Base-by-base conservation (phyloP, 2,797 vertebrate species). In the Arremon brunneinucha region DNA sequence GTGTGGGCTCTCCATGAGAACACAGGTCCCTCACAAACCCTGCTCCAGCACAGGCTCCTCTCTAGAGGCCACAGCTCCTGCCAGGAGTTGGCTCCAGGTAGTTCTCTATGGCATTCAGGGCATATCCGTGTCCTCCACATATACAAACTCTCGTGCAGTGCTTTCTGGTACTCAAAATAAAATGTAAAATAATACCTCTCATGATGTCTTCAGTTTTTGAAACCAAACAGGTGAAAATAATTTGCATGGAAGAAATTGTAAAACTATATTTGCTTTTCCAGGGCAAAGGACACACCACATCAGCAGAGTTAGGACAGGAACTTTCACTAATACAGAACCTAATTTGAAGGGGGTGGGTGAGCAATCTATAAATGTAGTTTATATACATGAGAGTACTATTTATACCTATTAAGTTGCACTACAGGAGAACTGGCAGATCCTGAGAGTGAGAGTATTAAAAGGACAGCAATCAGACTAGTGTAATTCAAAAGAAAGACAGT, bases 41-140 rank as follows among this genome's bases (percentile, higher is more conserved):
- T 78, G 11, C 11, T 77, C 5, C 32, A 62, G 1, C 23, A 7
- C 7, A 2, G 2, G 8, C 2, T 26, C 8, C 11, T 41, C n/a
- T 43, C 7, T n/a, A 56, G 9, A 41, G 11, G 12, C 6, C 41
- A 34, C n/a, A 68, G 27, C 10, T 69, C 24, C 50, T 83, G 6
- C 8, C 46, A 47, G 64, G 55, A 87, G 6, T 9, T 6, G 13
- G 26, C 15, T 56, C 9, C 27, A 60, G 5, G 0, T 14, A 1
- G 1, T 1, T 82, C 8, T 65, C 17, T 11, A 5, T 24, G 34
- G 9, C 12, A 37, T 60, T 62, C 60, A 63, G 16, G 23, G 5
- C 7, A 63, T 15, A 30, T 18, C 30, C 5, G 17, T 26, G 22
- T 24, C 9, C 14, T 69, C 39, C 39, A 46, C 8, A 46, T 35